These are phyloP conservation scores for Microtus ochrogaster DNA, from an alignment of 2,113 vertebrate genomes.

Conservation along the genomic window DNA sequence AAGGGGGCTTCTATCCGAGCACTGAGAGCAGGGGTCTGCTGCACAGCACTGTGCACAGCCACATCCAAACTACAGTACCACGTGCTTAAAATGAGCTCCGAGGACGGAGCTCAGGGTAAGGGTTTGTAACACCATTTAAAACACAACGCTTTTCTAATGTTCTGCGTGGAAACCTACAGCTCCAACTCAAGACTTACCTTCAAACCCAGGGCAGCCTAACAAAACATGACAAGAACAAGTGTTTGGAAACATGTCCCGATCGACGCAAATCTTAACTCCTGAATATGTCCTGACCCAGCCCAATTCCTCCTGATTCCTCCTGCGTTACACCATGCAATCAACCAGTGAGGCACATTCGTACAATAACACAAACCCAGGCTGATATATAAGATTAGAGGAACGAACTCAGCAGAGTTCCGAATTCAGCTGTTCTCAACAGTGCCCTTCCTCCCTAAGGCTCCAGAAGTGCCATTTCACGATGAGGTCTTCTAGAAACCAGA, in stretches of 20 bases:
- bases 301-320: neutral
- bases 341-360: neutral
- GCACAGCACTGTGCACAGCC: neutral
- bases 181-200: neutral
- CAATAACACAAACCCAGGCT: slow-evolving; percentile 5
- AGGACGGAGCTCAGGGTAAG: neutral
- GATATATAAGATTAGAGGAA: neutral
- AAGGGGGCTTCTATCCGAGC: neutral
- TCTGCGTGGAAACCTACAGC: neutral
- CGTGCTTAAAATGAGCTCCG: neutral
- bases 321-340: slow-evolving; percentile 1
- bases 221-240: slow-evolving; percentile 35
- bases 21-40: neutral
- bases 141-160: neutral
- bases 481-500: neutral
- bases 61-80: neutral
- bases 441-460: neutral
- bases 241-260: neutral
- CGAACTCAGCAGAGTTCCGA: neutral
- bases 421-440: neutral
- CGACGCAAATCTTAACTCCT: neutral
- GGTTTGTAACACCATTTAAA: neutral
- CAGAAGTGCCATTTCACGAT: neutral
- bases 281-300: neutral
- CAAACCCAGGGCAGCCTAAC: neutral